Base-by-base conservation (phyloP, 2,888 invertebrate genomes). In the Oscheius sp. region DNA sequence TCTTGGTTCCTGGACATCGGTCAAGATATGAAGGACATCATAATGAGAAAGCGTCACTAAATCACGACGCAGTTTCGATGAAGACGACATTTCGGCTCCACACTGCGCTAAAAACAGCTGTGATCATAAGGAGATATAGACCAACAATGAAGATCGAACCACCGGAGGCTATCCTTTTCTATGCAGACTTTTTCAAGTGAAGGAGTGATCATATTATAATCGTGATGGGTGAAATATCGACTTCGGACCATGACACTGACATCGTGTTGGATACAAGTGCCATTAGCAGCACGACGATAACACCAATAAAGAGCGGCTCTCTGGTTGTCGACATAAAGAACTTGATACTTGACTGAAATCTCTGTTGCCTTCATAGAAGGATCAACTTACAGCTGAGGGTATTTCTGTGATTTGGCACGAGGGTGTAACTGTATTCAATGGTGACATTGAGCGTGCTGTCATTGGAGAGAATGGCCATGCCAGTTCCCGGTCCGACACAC, bases 141-240 rank as follows among this genome's bases (percentile, higher is more conserved):
- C 69, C 55, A 25, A 81, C 83, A 82, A 66, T 84, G 82, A 23
- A 84, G 69, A 73, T 84, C 84, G 69, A 82, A 82, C 84, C 84
- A 84, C 69, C 84, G 55, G 35, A 84, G 72, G 41, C 76, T 69
- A 13, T 79, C 76, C 45, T 74, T 68, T 18, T 76, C 74, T 35
- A 82, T 81, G 45, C 82, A 81, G 18, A 82, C 81, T 29, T 73
- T 72, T 13, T 84, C 79, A 46, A 84, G 73, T 45, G 79, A 79
- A 0, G 84, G 84, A 18, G 72, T 59, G 35, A 84, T 77, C 75
- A 82, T 78, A 25, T 77, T 77, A 45, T 82, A 69, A 64, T 84
- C 84, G 61, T 82, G 81, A 63, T 77, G 76, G 0, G 78, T 77
- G 59, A 84, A 81, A 52, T 82, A 78, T 21, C 84, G 78, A 25